Evolutionary conservation across 64 coral and sea anemone species (phyloP).

Genomic region (Pocillopora verrucosa): DNA sequence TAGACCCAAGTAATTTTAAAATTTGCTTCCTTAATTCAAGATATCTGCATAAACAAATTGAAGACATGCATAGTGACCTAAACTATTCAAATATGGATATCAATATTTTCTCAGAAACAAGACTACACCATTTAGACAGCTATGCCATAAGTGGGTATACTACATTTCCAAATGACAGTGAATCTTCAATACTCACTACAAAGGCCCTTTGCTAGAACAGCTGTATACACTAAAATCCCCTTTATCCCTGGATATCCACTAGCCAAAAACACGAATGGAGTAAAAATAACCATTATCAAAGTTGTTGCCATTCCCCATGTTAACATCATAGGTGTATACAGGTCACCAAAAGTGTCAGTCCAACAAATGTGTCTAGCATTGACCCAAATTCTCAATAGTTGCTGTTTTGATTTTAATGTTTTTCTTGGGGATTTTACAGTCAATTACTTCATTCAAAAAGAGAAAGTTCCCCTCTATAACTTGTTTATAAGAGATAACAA

Average conservation of each 20-base stretch:
- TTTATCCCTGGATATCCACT: conserved; percentile 32
- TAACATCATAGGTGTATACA: conserved; percentile 23
- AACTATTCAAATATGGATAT: too few relatives aligned
- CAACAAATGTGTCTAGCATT: conserved; percentile 3
- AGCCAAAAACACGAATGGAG: not conserved
- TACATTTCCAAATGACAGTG: too few relatives aligned
- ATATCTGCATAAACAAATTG: too few relatives aligned
- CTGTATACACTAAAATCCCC: too few relatives aligned
- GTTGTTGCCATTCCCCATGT: not conserved
- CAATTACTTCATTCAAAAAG: conserved; percentile 1
- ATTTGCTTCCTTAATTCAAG: too few relatives aligned
- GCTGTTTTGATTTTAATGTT: not conserved
- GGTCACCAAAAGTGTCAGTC: conserved; percentile 19
- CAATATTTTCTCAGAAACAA: too few relatives aligned
- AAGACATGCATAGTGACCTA: too few relatives aligned
- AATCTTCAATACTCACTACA: too few relatives aligned
- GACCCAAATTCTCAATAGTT: not conserved
- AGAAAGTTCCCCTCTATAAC: not conserved
- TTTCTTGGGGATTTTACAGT: conserved; percentile 23
- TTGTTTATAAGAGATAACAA: not conserved
- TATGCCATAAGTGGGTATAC: too few relatives aligned
- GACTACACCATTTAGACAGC: too few relatives aligned
- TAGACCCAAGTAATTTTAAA: too few relatives aligned
- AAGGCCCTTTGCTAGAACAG: too few relatives aligned
- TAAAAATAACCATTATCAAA: conserved; percentile 11